A percentile compares a stretch with the other conserved stretches of the same genome.
Conservation (phyloP, 2,888 invertebrate genomes). For the Drosophila hamatofila region DNA sequence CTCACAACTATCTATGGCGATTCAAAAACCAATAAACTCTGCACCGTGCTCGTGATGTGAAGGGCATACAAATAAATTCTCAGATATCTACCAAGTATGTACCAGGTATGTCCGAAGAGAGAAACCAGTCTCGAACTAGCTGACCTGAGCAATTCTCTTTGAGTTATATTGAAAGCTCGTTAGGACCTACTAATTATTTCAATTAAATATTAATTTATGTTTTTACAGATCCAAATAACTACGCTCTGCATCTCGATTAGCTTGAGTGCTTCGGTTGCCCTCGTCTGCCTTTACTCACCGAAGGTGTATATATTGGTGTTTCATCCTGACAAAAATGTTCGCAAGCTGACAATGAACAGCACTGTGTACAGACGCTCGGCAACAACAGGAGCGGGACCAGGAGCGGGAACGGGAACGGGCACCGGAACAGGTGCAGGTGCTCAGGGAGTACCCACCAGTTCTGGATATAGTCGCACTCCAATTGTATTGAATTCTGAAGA, state of each 20-base stretch:
- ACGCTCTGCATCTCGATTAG: slow-evolving; percentile 92
- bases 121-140: no score
- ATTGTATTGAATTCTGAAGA: slow-evolving; percentile 23
- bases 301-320: slow-evolving; percentile 92
- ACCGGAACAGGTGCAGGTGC: slow-evolving; percentile 22
- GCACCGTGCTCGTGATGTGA: no score
- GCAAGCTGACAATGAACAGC: slow-evolving; percentile 85
- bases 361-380: slow-evolving; percentile 82
- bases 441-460: slow-evolving; percentile 58
- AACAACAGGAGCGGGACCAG: slow-evolving; percentile 37
- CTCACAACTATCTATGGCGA: no score
- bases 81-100: no score
- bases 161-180: not conserved
- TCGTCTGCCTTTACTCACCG: slow-evolving; percentile 91
- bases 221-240: slow-evolving; percentile 90
- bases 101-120: no score
- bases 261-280: slow-evolving; percentile 90
- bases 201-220: no score
- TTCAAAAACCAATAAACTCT: no score
- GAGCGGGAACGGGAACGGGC: not conserved
- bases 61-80: no score
- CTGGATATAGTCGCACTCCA: slow-evolving; percentile 67
- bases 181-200: no score
- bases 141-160: no score
- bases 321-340: slow-evolving; percentile 92